Evolutionary conservation across 1,140 invertebrate species (phyloP), one percentile per base, ranked within the genome.

Genomic region (Ericerus pela): DNA sequence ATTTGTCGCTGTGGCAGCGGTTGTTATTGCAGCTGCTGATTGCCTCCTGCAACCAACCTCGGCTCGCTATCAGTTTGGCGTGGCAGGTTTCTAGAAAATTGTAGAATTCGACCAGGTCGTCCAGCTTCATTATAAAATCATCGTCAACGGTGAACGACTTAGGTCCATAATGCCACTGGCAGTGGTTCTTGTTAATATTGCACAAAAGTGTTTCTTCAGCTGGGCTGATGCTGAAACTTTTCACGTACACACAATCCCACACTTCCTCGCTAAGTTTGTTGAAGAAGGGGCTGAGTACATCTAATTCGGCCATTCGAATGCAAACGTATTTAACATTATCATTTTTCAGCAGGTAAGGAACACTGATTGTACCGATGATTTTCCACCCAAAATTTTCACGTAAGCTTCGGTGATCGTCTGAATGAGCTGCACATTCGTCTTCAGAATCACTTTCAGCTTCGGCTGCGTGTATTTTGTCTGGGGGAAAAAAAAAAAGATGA

Each of bases 101-200:
- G 69, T 89, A 89, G 70, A 96, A 94, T 66, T 90, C 85, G 58
- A 80, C 78, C 55, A 89, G 87, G 69, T 96, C 92, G 18, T 76
- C 76, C 8, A 95, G 68, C 20, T 82, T 74, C 24, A 95, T 89
- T 11, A 96, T 85, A 24, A 94, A 72, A 72, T 96, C 92, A 72
- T 96, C 92, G 67, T 90, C 87, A 38, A 77, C 77, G 0, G 85
- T 88, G 67, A 95, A 96, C 18, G 79, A 75, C 59, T 92, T 86
- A 30, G 82, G 77, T 1, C 91, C 91, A 71, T 88, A 96, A 62
- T 90, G 83, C 59, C 76, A 80, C 63, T 93, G 89, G 74, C 89
- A 94, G 66, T 96, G 92, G 68, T 83, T 85, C 29, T 78, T 73
- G 72, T 96, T 96, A 59, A 96, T 94, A 70, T 96, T 91, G 67